Conservation (phyloP, 2,797 vertebrate species). For the Sebastiscus tertius region DNA sequence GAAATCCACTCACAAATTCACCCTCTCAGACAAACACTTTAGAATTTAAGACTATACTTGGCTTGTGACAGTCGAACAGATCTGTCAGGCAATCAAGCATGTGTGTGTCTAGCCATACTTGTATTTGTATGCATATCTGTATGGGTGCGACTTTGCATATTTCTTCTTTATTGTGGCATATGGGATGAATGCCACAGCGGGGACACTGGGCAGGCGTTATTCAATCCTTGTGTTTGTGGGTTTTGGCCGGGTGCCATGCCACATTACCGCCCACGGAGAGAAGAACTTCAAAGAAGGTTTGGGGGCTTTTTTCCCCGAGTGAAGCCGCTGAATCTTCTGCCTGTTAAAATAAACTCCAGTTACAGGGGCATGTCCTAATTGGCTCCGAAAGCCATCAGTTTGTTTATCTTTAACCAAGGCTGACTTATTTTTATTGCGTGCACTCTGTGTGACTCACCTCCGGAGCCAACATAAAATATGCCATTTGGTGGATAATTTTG, state of each 20-base stretch:
- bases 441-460: slow-evolving; percentile 40
- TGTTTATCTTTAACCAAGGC: slow-evolving; percentile 68
- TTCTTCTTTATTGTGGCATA: slow-evolving; percentile 57
- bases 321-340: slow-evolving; percentile 57
- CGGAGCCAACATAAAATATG: slow-evolving; percentile 47
- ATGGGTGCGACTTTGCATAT: slow-evolving; percentile 41
- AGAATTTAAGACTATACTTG: slow-evolving; percentile 34
- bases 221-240: slow-evolving; percentile 55
- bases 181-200: slow-evolving; percentile 67
- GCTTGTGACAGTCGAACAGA: slow-evolving; percentile 29
- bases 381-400: slow-evolving; percentile 64
- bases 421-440: slow-evolving; percentile 58
- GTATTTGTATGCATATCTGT: slow-evolving; percentile 21
- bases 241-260: slow-evolving; percentile 41
- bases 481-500: slow-evolving; percentile 49
- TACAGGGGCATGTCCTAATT: slow-evolving; percentile 68
- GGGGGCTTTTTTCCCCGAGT: slow-evolving; percentile 24
- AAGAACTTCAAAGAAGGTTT: slow-evolving; percentile 60
- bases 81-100: slow-evolving; percentile 33
- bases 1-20: slow-evolving; percentile 26
- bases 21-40: slow-evolving; percentile 23
- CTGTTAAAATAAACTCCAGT: slow-evolving; percentile 73
- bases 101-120: not conserved
- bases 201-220: slow-evolving; percentile 56
- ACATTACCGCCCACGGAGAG: slow-evolving; percentile 53